A percentile compares a stretch with the other conserved stretches of the same genome.
phyloP scores from a whole-genome alignment of 2,797 vertebrate genomes.

The Ateles fusciceps region DNA sequence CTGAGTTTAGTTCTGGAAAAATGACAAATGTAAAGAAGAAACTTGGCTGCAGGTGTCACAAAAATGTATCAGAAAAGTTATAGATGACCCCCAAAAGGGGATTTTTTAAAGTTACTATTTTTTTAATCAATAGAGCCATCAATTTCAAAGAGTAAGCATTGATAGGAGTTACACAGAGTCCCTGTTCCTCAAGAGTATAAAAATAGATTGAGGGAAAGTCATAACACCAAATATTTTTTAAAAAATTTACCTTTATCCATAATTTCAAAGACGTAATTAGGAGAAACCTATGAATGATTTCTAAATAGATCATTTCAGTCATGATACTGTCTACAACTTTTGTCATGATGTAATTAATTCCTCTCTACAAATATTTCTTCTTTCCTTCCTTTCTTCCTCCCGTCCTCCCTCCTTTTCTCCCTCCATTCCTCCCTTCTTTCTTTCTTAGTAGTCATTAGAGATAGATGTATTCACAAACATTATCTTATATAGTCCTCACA shows the following conservation, averaged over 20 bases:
- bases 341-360: background rate
- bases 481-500: background rate
- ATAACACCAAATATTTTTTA: background rate
- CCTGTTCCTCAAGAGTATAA: background rate
- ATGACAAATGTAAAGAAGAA: background rate
- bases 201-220: background rate
- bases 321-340: background rate
- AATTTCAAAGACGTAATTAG: background rate
- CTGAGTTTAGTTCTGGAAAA: background rate
- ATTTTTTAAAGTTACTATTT: background rate
- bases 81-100: background rate
- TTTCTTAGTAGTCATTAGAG: background rate
- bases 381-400: too few relatives aligned
- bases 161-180: background rate
- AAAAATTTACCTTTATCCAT: background rate
- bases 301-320: background rate
- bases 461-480: background rate
- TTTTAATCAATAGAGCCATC: background rate
- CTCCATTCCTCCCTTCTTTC: background rate
- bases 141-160: background rate
- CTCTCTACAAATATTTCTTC: background rate
- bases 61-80: background rate
- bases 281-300: background rate
- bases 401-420: rapidly evolving
- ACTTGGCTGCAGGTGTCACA: background rate